These are phyloP conservation scores for Mellivora capensis DNA, from an alignment of 2,113 vertebrate species.

Conservation along the genomic window DNA sequence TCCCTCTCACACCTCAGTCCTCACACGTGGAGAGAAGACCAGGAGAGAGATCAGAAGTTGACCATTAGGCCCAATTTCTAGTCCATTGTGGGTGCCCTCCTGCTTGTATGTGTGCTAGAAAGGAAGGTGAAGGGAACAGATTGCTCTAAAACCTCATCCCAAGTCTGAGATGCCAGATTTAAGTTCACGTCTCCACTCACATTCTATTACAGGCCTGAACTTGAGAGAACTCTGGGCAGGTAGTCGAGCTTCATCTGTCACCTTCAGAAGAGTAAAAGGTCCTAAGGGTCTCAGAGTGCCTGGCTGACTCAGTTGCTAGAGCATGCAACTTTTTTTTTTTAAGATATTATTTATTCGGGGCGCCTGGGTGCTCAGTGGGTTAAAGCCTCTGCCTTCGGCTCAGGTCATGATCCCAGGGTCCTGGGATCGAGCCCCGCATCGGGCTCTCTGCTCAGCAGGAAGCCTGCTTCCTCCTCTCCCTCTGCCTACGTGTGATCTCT, in stretches of 20 bases:
- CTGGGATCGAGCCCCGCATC: no score
- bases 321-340: neutral
- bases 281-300: neutral
- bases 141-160: neutral
- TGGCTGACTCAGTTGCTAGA: neutral
- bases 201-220: slow-evolving; percentile 15
- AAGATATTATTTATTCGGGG: no score
- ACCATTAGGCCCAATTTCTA: neutral
- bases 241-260: slow-evolving; percentile 5
- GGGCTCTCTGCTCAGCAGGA: no score
- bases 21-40: neutral
- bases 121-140: neutral
- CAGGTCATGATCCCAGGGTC: no score
- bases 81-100: neutral
- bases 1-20: neutral
- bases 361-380: no score
- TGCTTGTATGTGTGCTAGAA: neutral
- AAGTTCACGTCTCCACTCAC: neutral
- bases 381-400: no score
- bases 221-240: slow-evolving; percentile 20
- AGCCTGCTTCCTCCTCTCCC: no score
- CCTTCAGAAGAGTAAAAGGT: slow-evolving; percentile 29
- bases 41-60: neutral
- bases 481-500: no score
- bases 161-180: neutral